Base-by-base conservation (phyloP, 1,140 invertebrate species). In the Neomicropteryx cornuta region DNA sequence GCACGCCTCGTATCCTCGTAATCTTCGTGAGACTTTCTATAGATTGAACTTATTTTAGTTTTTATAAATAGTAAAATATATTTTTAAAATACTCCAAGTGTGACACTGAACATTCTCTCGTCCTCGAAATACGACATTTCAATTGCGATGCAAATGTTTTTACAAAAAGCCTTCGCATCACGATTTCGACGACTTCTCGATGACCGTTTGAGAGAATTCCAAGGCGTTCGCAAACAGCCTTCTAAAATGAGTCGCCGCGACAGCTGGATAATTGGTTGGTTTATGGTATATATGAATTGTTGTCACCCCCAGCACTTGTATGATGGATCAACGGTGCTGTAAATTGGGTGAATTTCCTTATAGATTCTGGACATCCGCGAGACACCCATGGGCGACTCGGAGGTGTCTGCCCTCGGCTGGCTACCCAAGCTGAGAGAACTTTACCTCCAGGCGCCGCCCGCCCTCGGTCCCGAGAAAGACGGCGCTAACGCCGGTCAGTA, bases 371-470 rank as follows among this genome's bases (percentile, higher is more conserved):
- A 83, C 49, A 54, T 82, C 11, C 68, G 79, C 35, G 70, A 71
- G 37, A 81, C 77, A 0, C 68, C 70, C 1, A 65, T 83, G 8
- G 73, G 73, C 8, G 79, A 83, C 45, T 76, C 75, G 5, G 79
- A 83, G 55, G 64, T 81, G 13, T 72, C 75, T 24, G 75, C 77
- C 41, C 75, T 83, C 36, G 76, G 73, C 44, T 71, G 71, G 40
- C 68, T 76, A 24, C 60, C 66, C 20, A 65, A 59, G 4, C 58
- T 83, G n/a, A 68, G 65, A 17, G 72, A 77, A 53, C 51, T 83
- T 14, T 73, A 75, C 43, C 49, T 80, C 30, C 72, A 76, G 42
- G 68, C 68, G 22, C 66, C 70, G 3, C 51, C 19, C 21, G 6
- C 17, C 16, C 21, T 1, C n/a, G n/a, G n/a, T n/a, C n/a, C n/a